These are phyloP conservation scores for Vireo griseus DNA, from an alignment of 2,797 vertebrate genomes.

Conservation along the genomic window DNA sequence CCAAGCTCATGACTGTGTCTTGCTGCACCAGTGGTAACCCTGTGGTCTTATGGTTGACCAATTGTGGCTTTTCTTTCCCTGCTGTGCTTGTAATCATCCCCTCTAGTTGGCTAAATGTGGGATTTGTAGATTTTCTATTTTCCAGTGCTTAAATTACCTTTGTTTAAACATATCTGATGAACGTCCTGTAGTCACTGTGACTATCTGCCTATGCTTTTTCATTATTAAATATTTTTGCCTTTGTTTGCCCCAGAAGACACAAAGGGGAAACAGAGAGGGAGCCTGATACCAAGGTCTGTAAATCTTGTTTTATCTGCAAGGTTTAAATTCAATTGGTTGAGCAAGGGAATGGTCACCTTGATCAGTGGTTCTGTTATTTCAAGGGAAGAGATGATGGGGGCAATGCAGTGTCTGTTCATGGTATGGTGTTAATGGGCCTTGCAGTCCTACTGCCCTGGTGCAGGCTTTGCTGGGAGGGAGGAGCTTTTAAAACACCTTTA, in stretches of 20 bases:
- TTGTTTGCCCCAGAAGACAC: not conserved
- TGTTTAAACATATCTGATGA: not conserved
- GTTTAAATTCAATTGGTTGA: not conserved
- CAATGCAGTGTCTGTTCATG: not conserved
- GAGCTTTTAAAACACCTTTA: not conserved
- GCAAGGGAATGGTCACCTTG: not conserved
- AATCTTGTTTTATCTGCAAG: not conserved
- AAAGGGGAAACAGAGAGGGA: not conserved
- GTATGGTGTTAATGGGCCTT: not conserved
- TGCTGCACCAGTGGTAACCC: not conserved
- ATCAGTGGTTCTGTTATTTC: not conserved
- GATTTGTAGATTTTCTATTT: not conserved
- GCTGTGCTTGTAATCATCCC: not conserved
- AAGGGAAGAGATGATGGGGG: not conserved
- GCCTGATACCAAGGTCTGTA: not conserved
- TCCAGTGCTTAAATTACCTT: not conserved
- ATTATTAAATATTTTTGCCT: not conserved
- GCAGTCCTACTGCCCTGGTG: not conserved
- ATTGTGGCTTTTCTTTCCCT: rapidly evolving
- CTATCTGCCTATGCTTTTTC: not conserved
- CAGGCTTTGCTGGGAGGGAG: not conserved
- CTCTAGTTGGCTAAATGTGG: not conserved
- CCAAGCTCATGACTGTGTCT: not conserved
- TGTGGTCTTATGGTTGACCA: not conserved
- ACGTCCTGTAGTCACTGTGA: not conserved